These are phyloP conservation scores for Hippoglossus hippoglossus DNA, from an alignment of 2,797 vertebrate species.

Conservation along the genomic window DNA sequence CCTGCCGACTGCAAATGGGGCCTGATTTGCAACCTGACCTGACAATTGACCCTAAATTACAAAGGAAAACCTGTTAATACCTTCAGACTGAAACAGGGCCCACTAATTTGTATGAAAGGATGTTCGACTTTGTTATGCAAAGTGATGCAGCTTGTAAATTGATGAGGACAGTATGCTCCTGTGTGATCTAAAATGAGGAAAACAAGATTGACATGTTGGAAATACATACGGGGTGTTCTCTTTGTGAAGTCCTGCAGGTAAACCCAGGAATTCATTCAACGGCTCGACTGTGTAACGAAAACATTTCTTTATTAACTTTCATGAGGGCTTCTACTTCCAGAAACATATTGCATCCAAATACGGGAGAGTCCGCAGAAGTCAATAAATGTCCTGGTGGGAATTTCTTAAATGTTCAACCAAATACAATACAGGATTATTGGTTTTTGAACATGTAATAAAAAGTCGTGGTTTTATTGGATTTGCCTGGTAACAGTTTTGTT, in stretches of 20 bases:
- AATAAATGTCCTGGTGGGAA: slow-evolving; percentile 72
- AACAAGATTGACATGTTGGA: slow-evolving; percentile 48
- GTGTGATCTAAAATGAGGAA: slow-evolving; percentile 42
- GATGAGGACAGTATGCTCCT: slow-evolving; percentile 9
- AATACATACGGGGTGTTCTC: slow-evolving; percentile 10
- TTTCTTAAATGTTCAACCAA: slow-evolving; percentile 77
- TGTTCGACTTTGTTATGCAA: slow-evolving; percentile 59
- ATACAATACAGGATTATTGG: slow-evolving; percentile 79
- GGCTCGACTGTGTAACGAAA: slow-evolving; percentile 35
- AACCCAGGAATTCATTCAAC: slow-evolving; percentile 53
- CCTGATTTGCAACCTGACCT: slow-evolving; percentile 58
- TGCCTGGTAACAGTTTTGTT: slow-evolving; percentile 77
- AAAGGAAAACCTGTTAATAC: slow-evolving; percentile 51
- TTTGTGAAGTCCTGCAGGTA: slow-evolving; percentile 45
- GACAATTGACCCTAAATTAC: slow-evolving; percentile 62
- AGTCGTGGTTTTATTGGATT: slow-evolving; percentile 82
- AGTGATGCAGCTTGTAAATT: slow-evolving; percentile 41
- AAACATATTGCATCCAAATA: slow-evolving; percentile 74
- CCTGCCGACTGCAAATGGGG: slow-evolving; percentile 47
- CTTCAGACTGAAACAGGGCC: slow-evolving; percentile 43
- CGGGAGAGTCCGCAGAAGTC: slow-evolving; percentile 67
- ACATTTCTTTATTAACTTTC: slow-evolving; percentile 66
- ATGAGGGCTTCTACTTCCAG: slow-evolving; percentile 47
- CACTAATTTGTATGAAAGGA: slow-evolving; percentile 54
- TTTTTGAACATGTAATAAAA: slow-evolving; percentile 85